Evolutionary conservation across 2,888 invertebrate genomes (phyloP), one percentile per base, ranked within the genome.

Genomic region (Cataglyphis livida): DNA sequence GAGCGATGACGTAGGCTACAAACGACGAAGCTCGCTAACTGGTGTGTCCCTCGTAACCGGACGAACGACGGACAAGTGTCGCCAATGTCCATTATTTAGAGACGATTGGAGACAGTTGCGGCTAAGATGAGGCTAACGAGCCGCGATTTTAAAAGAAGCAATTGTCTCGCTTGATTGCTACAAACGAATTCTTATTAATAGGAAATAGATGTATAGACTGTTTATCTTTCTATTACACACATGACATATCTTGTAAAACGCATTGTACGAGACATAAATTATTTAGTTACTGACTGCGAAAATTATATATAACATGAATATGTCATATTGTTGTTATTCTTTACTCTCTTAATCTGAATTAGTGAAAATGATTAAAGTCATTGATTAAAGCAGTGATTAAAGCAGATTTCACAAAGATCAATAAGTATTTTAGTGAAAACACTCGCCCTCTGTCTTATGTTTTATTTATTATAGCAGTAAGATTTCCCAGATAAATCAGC

Each of bases 1-100:
- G 85, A 88, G 91, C 91, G 93, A 92, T 93, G 93, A 93, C 93
- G 93, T 90, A 88, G 89, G 41, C 87, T 83, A 54, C 76, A 73
- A 79, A 85, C 85, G 73, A 84, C 83, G 73, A 73, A 62, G 70
- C 41, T 65, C 51, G 35, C n/a, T 38, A 78, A 59, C 21, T 18
- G 41, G 7, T n/a, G 73, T 71, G 51, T 79, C 71, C 28, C 68
- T 61, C 64, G 7, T 48, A 48, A 48, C 28, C 61, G 75, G 78
- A 48, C n/a, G n/a, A 61, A 57, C 76, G 59, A 73, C 48, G 54
- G 44, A 41, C 44, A 59, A 64, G 41, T 66, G 54, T 81, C 79
- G 28, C 62, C 70, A 51, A 71, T 66, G 59, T 57, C 32, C 59
- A 64, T 84, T 85, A 85, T 75, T 88, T 25, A 38, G n/a, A 41